Evolutionary conservation across 2,113 vertebrate genomes (phyloP).

Genomic region (Axis porcinus): DNA sequence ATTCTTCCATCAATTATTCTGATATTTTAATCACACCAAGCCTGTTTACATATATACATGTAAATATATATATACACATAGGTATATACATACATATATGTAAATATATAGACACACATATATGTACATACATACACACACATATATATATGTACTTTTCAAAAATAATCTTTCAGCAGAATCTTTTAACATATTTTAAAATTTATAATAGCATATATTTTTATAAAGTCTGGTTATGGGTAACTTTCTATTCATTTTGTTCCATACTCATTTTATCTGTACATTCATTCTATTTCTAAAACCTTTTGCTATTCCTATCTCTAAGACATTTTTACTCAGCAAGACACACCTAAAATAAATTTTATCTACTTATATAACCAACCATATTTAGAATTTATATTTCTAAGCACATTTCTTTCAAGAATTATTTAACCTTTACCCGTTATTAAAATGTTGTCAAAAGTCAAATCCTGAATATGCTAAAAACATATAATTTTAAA

Average conservation of each 20-base stretch:
- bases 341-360: constrained; percentile 65
- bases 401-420: constrained; percentile 55
- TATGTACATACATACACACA: not conserved
- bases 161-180: constrained; percentile 5
- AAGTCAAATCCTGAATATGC: not conserved
- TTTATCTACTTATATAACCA: constrained; percentile 66
- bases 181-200: constrained; percentile 60
- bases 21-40: not conserved
- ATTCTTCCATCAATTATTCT: not conserved
- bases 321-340: constrained; percentile 67
- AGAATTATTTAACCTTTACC: constrained; percentile 68
- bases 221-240: constrained; percentile 55
- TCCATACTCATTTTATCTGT: constrained; percentile 65
- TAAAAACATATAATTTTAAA: not conserved
- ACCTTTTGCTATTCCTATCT: constrained; percentile 66
- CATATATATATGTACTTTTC: not conserved
- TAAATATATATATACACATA: fast-evolving
- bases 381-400: constrained; percentile 61
- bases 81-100: not conserved
- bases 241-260: constrained; percentile 61
- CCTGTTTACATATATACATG: not conserved
- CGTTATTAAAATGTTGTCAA: constrained; percentile 44
- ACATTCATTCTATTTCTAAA: constrained; percentile 68
- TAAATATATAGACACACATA: not conserved
- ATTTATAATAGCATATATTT: constrained; percentile 63